Evolutionary conservation across 1,140 invertebrate species (phyloP).

Genomic region (Drosophila hydei): DNA sequence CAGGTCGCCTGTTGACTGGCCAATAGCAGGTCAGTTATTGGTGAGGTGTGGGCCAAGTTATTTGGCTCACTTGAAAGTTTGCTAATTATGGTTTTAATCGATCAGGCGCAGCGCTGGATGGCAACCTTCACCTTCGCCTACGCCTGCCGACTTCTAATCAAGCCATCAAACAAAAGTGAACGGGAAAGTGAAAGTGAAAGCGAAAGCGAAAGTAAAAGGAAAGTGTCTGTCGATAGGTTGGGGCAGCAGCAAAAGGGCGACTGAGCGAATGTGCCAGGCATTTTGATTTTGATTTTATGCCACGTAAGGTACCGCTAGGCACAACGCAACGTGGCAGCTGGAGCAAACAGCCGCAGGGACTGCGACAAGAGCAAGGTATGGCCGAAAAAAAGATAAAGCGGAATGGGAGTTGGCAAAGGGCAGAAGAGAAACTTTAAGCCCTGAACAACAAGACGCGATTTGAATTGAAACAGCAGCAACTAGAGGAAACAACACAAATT

Average conservation of each 20-base stretch:
- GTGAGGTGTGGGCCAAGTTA: neutral
- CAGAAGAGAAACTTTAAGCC: no score
- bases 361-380: constrained; percentile 1
- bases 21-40: neutral
- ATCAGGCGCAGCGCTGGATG: constrained; percentile 49
- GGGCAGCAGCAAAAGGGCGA: neutral
- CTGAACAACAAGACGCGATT: no score
- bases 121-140: neutral
- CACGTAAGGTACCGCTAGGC: constrained; percentile 19
- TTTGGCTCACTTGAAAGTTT: constrained; percentile 58
- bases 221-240: constrained; percentile 29
- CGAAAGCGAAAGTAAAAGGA: constrained; percentile 23
- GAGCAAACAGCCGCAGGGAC: constrained; percentile 34
- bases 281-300: constrained; percentile 52
- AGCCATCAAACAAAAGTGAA: constrained; percentile 32
- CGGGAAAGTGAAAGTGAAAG: constrained; percentile 23
- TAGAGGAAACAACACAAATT: no score
- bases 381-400: no score
- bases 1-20: no score
- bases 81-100: constrained; percentile 76
- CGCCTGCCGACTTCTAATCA: constrained; percentile 47
- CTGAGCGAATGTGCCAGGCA: constrained; percentile 54
- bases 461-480: no score
- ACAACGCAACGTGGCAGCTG: constrained; percentile 61
- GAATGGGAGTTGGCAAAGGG: no score